phyloP scores from a whole-genome alignment of 2,888 invertebrate species.

The Isoperla grammatica region DNA sequence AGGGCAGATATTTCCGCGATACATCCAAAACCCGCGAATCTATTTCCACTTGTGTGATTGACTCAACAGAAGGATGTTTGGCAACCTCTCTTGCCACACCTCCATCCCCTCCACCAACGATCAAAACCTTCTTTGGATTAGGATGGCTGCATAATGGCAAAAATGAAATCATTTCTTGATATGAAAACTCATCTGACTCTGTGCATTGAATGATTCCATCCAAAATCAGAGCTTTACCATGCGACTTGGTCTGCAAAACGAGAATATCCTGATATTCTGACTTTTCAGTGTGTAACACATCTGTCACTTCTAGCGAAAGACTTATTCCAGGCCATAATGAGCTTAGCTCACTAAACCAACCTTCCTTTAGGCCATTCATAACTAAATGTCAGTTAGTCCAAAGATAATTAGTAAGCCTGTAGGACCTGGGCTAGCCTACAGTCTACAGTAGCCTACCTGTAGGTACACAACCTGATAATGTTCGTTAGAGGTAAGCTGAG shows the following conservation, averaged over 20 bases:
- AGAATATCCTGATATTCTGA: constrained; percentile 82
- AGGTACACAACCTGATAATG: too few species aligned
- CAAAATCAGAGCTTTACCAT: constrained; percentile 82
- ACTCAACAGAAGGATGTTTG: constrained; percentile 84
- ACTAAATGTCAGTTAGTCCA: too few species aligned
- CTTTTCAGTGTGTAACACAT: constrained; percentile 69
- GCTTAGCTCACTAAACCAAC: constrained; percentile 92
- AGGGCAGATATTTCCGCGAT: constrained; percentile 82
- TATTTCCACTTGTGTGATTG: constrained; percentile 89
- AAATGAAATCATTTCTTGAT: constrained; percentile 98
- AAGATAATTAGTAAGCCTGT: too few species aligned
- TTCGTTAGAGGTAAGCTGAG: too few species aligned
- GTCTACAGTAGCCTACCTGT: too few species aligned
- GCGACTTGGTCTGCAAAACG: constrained; percentile 69
- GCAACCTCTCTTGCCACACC: constrained; percentile 93
- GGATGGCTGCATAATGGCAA: constrained; percentile 88
- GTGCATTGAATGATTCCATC: constrained; percentile 98
- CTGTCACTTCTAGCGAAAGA: constrained; percentile 77
- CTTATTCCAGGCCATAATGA: constrained; percentile 88
- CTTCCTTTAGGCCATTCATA: constrained; percentile 68
- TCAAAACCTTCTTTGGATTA: constrained; percentile 80
- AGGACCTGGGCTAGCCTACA: too few species aligned
- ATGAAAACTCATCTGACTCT: constrained; percentile 92
- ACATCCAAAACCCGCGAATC: constrained; percentile 87
- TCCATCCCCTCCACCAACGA: constrained; percentile 98